These are phyloP conservation scores for Rhinoderma darwinii DNA, from an alignment of 2,113 vertebrate genomes.

Conservation along the genomic window DNA sequence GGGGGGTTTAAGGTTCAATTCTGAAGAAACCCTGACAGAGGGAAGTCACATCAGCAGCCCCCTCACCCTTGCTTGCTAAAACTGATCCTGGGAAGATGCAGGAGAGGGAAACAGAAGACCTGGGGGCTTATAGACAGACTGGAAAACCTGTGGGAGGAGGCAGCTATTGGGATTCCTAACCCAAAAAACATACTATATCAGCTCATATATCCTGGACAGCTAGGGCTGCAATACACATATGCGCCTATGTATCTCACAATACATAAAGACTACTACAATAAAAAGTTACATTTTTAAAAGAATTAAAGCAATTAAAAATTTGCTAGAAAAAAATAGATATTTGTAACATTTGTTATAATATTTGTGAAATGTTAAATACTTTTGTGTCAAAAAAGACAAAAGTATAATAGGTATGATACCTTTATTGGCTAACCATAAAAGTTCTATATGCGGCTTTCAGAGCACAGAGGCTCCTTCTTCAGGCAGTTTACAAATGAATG, in stretches of 20 bases:
- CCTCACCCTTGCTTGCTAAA: constrained; percentile 38
- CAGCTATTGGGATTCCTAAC: constrained; percentile 40
- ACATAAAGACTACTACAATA: not conserved
- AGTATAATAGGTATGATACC: too few species aligned
- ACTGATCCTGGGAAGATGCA: constrained; percentile 31
- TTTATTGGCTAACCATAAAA: too few species aligned
- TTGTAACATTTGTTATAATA: too few species aligned
- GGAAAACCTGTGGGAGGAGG: constrained; percentile 54
- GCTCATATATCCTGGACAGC: constrained; percentile 37
- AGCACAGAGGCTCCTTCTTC: too few species aligned
- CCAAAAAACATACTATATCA: constrained; percentile 41
- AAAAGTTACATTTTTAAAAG: not conserved
- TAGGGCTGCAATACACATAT: not conserved
- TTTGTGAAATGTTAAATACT: too few species aligned
- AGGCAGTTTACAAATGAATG: too few species aligned
- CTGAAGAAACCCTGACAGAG: constrained; percentile 37
- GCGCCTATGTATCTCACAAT: not conserved
- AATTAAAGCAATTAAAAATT: not conserved
- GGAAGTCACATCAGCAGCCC: constrained; percentile 56
- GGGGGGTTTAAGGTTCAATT: constrained; percentile 10
- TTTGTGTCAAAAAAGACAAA: too few species aligned
- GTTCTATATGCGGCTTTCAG: too few species aligned
- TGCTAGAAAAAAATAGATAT: too few species aligned
- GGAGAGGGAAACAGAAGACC: constrained; percentile 50
- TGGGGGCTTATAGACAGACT: constrained; percentile 54